These are phyloP conservation scores for Pomatorhinus ruficollis DNA, from an alignment of 2,113 vertebrate genomes.

Conservation along the genomic window DNA sequence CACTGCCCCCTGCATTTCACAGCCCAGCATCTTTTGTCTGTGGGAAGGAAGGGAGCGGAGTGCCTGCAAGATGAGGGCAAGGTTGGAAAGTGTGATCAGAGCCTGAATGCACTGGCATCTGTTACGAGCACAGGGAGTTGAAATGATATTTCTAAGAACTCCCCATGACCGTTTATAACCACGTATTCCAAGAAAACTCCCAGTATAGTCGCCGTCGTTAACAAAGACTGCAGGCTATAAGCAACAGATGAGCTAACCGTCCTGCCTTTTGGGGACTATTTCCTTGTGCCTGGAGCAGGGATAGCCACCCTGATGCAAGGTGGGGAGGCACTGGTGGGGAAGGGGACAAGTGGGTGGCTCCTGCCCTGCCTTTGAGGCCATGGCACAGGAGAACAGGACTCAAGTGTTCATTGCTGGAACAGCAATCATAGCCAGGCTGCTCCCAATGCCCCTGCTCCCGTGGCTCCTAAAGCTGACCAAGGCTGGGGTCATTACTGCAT, in stretches of 20 bases:
- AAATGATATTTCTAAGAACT: conserved; percentile 42
- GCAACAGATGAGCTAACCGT: background rate
- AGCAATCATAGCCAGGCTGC: rapidly evolving
- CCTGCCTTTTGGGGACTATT: background rate
- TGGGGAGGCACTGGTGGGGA: rapidly evolving
- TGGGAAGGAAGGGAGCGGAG: background rate
- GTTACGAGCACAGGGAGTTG: background rate
- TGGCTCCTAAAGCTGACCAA: rapidly evolving
- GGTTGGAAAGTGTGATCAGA: background rate
- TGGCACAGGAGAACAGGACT: background rate
- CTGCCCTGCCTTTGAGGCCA: background rate
- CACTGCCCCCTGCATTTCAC: background rate
- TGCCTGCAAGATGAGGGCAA: background rate
- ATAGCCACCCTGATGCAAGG: background rate
- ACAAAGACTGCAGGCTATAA: background rate
- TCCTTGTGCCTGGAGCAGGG: background rate
- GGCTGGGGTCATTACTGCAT: background rate
- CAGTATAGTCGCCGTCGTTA: rapidly evolving
- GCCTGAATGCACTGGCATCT: background rate
- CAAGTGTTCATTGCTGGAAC: rapidly evolving
- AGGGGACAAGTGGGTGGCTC: background rate
- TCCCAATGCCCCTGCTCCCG: rapidly evolving
- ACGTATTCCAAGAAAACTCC: conserved; percentile 39
- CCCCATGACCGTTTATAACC: background rate
- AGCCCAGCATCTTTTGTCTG: background rate